Evolutionary conservation across 1,140 invertebrate species (phyloP).

Genomic region (Batillaria attramentaria): DNA sequence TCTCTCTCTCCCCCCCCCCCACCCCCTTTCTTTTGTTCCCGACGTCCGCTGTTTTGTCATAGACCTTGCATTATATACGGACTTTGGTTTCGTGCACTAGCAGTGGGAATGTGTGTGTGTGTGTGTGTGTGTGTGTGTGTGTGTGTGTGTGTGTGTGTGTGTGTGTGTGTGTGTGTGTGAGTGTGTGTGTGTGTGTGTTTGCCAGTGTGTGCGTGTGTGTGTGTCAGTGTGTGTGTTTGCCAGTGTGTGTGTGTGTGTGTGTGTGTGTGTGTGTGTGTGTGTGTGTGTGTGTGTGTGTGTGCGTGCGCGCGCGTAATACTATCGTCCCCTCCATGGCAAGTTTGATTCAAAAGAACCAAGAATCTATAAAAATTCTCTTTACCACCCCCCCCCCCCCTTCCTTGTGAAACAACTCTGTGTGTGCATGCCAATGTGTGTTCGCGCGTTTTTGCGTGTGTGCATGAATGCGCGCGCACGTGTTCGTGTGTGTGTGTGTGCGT

Average conservation of each 20-base stretch:
- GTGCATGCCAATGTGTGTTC: neutral
- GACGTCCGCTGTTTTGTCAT: neutral
- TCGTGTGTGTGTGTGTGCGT: constrained; percentile 12
- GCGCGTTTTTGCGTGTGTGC: neutral
- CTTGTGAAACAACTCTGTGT: no score
- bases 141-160: neutral
- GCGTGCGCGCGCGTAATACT: no score
- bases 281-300: constrained; percentile 11
- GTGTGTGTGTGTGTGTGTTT: constrained; percentile 2
- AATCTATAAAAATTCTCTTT: no score
- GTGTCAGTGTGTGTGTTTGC: constrained; percentile 9
- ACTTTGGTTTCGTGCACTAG: neutral
- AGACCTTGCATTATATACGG: neutral
- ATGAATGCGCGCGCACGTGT: neutral
- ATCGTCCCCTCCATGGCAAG: no score
- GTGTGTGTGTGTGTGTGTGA: constrained; percentile 13
- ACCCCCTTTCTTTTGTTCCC: neutral
- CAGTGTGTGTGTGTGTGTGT: constrained; percentile 6
- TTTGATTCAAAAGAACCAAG: no score
- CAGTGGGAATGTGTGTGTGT: neutral
- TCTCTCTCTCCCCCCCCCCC: neutral
- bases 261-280: constrained; percentile 15
- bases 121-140: neutral
- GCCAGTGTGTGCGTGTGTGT: constrained; percentile 6
- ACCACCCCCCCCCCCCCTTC: no score